Conservation (phyloP, 2,113 vertebrate genomes). For the Illadopsis cleaveri region DNA sequence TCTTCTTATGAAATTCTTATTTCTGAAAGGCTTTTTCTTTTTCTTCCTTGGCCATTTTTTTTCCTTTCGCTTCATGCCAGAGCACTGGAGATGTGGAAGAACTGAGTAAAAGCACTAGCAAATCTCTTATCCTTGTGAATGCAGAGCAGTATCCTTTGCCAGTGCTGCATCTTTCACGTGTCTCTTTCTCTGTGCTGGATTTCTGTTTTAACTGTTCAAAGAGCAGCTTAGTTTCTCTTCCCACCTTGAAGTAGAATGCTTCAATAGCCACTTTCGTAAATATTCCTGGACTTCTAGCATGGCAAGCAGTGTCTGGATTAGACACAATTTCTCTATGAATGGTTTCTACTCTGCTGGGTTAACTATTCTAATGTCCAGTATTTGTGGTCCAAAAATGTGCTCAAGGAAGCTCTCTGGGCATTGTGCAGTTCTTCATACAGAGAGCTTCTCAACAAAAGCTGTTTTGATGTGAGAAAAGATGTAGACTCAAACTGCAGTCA, state of each 20-base stretch:
- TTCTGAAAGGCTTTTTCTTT: neutral
- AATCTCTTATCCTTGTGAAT: neutral
- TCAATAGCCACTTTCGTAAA: neutral
- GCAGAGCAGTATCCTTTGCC: neutral
- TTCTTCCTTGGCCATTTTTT: neutral
- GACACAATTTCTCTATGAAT: neutral
- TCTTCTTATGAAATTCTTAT: neutral
- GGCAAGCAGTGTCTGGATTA: neutral
- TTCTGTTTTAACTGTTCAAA: neutral
- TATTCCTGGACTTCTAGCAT: neutral
- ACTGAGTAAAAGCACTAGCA: neutral
- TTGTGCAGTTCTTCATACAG: neutral
- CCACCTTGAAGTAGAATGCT: neutral
- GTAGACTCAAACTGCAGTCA: neutral
- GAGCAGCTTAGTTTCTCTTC: neutral
- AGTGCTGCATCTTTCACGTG: neutral
- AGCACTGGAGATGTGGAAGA: neutral
- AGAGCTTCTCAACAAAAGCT: neutral
- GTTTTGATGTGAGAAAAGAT: neutral
- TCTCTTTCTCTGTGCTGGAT: neutral
- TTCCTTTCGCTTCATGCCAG: neutral
- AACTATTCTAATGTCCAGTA: neutral
- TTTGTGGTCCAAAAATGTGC: neutral
- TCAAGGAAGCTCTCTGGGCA: neutral
- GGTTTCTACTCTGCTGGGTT: neutral